Conservation (phyloP, 2,888 invertebrate species). For the Acheta domesticus region DNA sequence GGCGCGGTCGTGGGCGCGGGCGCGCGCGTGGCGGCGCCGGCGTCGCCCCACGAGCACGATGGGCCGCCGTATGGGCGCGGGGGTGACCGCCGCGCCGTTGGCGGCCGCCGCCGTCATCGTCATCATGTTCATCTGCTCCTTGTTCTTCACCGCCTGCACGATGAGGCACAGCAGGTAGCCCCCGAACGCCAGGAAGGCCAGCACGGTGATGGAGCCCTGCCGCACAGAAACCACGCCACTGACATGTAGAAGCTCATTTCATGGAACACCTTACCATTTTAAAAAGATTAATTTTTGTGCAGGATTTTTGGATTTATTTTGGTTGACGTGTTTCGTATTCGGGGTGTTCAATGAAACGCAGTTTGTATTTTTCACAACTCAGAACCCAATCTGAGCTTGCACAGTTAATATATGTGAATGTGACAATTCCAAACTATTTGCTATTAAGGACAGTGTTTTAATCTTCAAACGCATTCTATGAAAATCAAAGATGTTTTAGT, state of each 20-base stretch:
- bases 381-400: too few relatives aligned
- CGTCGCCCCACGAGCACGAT: conserved; percentile 20
- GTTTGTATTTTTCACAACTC: too few relatives aligned
- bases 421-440: too few relatives aligned
- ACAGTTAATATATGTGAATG: too few relatives aligned
- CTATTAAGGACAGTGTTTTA: too few relatives aligned
- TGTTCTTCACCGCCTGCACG: conserved; percentile 69
- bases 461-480: too few relatives aligned
- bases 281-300: neutral
- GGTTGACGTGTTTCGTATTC: neutral
- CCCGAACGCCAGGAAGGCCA: conserved; percentile 80
- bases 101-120: conserved; percentile 11
- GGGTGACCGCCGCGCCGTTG: neutral
- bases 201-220: conserved; percentile 62
- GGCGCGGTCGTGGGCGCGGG: neutral
- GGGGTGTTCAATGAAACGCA: too few relatives aligned
- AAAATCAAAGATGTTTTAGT: too few relatives aligned
- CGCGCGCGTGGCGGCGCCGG: neutral
- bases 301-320: neutral
- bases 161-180: conserved; percentile 76
- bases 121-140: conserved; percentile 41
- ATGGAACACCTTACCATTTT: neutral
- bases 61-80: neutral
- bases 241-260: neutral
- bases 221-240: neutral